phyloP scores from a whole-genome alignment of 2,888 invertebrate genomes.

The Ormyrus nitidulus region DNA sequence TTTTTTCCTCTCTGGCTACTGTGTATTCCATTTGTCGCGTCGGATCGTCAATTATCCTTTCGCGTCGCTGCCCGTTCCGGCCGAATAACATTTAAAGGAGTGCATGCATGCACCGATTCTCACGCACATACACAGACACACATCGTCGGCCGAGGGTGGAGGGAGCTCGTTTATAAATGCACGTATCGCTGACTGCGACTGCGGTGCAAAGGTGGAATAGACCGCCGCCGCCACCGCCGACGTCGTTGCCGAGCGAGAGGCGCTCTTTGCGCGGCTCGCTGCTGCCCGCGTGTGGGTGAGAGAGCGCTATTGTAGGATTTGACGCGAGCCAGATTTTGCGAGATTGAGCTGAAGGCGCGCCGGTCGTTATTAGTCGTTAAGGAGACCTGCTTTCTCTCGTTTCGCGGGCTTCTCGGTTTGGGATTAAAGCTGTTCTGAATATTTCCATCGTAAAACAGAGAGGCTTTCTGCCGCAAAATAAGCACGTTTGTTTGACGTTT shows the following conservation, averaged over 20 bases:
- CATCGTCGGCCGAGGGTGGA: too few relatives aligned
- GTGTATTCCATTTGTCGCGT: slow-evolving; percentile 64
- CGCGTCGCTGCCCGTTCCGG: slow-evolving; percentile 64
- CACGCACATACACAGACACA: slow-evolving; percentile 5
- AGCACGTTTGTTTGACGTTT: too few relatives aligned
- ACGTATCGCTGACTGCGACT: slow-evolving; percentile 25
- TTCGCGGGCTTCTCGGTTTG: too few relatives aligned
- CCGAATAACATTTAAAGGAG: slow-evolving; percentile 63
- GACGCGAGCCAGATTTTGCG: too few relatives aligned
- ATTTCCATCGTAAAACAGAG: too few relatives aligned
- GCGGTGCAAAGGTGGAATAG: slow-evolving; percentile 11
- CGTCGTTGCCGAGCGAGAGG: neutral
- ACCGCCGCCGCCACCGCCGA: neutral
- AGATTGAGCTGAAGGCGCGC: too few relatives aligned
- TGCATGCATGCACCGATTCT: slow-evolving; percentile 13
- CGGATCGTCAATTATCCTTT: slow-evolving; percentile 66
- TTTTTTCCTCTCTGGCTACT: slow-evolving; percentile 50
- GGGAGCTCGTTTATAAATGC: slow-evolving; percentile 43
- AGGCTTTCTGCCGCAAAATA: too few relatives aligned
- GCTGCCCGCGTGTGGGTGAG: too few relatives aligned
- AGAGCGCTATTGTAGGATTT: too few relatives aligned
- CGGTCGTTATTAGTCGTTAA: too few relatives aligned
- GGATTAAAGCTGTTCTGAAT: too few relatives aligned
- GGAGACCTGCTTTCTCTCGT: too few relatives aligned
- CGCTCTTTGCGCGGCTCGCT: neutral